These are phyloP conservation scores for Leucoptera coffeella DNA, from an alignment of 2,888 invertebrate species.

Conservation along the genomic window DNA sequence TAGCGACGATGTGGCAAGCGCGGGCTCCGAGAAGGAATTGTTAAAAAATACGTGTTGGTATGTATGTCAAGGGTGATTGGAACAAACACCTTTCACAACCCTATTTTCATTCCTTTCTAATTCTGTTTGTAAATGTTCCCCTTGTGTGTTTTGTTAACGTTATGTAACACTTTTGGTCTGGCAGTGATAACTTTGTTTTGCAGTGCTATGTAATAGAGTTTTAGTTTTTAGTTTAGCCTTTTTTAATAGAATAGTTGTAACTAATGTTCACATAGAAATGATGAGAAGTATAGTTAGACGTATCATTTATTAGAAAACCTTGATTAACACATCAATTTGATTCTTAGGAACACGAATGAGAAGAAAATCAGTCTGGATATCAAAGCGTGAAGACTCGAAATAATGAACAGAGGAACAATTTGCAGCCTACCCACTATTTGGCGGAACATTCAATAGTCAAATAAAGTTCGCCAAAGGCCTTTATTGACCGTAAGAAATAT, in stretches of 20 bases:
- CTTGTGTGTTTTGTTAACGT: no score
- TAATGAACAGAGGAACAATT: not conserved
- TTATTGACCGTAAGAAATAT: no score
- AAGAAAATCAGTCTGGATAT: constrained; percentile 39
- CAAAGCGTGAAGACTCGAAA: constrained; percentile 26
- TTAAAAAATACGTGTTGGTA: constrained; percentile 17
- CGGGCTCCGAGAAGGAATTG: constrained; percentile 16
- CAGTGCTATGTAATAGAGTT: no score
- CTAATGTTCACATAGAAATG: not conserved
- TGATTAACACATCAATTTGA: no score
- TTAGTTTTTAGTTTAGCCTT: no score
- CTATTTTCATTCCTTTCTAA: not conserved
- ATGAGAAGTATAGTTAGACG: not conserved
- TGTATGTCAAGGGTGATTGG: constrained; percentile 15
- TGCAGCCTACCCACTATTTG: no score
- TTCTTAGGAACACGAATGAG: constrained; percentile 36
- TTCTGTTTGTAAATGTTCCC: not conserved
- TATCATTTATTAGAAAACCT: no score
- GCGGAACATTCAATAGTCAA: no score
- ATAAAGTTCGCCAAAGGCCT: no score
- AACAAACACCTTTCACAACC: not conserved
- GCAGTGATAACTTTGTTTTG: no score
- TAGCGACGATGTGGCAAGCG: constrained; percentile 31
- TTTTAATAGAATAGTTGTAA: no score
- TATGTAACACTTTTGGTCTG: no score